Conservation (phyloP, 2,797 vertebrate genomes). For the Propithecus perrieri region DNA sequence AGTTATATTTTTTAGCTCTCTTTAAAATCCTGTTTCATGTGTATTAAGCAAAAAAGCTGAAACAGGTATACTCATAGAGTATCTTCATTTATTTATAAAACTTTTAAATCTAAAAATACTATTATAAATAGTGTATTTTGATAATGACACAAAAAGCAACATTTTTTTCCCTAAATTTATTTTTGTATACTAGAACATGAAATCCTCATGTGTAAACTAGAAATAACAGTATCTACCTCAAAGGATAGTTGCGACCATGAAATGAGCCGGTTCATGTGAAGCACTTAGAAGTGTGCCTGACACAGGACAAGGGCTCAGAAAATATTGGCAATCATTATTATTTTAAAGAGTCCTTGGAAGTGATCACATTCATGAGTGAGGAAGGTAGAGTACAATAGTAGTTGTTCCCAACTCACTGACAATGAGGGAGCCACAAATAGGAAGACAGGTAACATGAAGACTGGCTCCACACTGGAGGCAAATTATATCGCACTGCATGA, state of each 20-base stretch:
- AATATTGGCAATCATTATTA: neutral
- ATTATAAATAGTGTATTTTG: neutral
- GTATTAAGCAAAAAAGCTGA: neutral
- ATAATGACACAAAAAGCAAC: neutral
- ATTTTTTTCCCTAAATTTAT: neutral
- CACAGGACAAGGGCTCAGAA: neutral
- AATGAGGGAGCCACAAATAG: fast-evolving
- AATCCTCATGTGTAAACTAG: neutral
- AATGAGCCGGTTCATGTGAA: neutral
- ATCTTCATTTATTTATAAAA: neutral
- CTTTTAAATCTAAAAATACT: neutral
- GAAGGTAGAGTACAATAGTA: neutral
- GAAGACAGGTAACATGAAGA: neutral
- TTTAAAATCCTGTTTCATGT: neutral
- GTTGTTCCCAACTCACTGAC: neutral
- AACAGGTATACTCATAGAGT: neutral
- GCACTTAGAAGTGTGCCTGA: neutral
- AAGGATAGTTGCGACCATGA: neutral
- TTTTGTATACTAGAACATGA: neutral
- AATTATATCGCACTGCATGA: neutral
- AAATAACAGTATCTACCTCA: neutral
- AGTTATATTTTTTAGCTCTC: neutral
- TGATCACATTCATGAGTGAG: neutral
- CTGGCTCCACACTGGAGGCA: fast-evolving
- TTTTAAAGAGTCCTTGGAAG: neutral